Evolutionary conservation across 2,888 invertebrate species (phyloP), one percentile per base, ranked within the genome.

Genomic region (Sarcophaga rosellei): DNA sequence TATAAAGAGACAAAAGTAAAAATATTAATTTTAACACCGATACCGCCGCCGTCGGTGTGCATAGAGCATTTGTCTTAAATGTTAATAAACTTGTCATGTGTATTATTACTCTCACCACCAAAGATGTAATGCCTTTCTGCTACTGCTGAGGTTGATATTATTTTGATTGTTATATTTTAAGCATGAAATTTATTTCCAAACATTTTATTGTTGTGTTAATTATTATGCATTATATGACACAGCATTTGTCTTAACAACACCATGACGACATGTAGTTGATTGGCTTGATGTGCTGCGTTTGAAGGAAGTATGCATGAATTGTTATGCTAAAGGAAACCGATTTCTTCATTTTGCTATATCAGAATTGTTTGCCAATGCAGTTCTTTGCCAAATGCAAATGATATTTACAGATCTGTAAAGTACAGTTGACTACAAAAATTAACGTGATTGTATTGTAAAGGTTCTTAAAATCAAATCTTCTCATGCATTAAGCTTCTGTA

Each of bases 181-280:
- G 75, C 79, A 77, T 81, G 23, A 69, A 62, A 59, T 86, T 68
- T 90, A 88, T 88, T 77, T 53, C 62, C 20, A 66, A 44, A 66
- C 20, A 77, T 63, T 90, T 91, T 88, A 90, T 91, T 66, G 87
- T 84, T 81, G 88, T 89, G 90, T 90, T 91, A 91, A 91, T 90
- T 91, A 88, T 57, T 21, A 59, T 53, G 35, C 80, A 89, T 91
- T 91, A 90, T 91, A 79, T 15, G 70, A 69, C 12, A 69, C 17
- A 66, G n/a, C 47, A 25, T 73, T 75, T 84, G 81, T 66, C 78
- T 81, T 78, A 10, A 63, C 53, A 66, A 21, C 23, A 65, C 74
- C 69, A 79, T 69, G 63, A 79, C 74, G 61, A 62, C 61, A 44
- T 72, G 35, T 17, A 23, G 23, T 72, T 72, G 11, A 17, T 47